These are phyloP conservation scores for Dichetophora obliterata DNA, from an alignment of 2,888 invertebrate genomes.

Conservation along the genomic window DNA sequence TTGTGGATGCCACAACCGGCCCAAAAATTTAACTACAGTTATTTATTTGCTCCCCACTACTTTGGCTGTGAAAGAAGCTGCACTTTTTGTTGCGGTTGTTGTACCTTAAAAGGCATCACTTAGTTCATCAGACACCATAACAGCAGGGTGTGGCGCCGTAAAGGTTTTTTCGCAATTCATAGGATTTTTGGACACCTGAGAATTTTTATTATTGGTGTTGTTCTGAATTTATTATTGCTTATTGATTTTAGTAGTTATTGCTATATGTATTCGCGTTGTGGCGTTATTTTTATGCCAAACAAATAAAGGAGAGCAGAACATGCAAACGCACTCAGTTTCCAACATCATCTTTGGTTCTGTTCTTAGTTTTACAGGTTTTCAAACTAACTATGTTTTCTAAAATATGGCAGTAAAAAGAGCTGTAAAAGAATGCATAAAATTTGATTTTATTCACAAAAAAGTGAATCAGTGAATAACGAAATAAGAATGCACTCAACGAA, in stretches of 20 bases:
- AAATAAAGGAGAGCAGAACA: constrained; percentile 29
- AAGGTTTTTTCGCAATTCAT: constrained; percentile 22
- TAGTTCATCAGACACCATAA: constrained; percentile 19
- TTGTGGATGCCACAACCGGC: not conserved
- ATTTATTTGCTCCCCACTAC: not conserved
- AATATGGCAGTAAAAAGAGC: too few relatives aligned
- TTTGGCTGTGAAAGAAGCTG: not conserved
- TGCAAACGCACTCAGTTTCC: constrained; percentile 29
- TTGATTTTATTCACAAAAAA: too few relatives aligned
- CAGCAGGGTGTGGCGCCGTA: constrained; percentile 52
- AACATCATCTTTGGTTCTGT: not conserved
- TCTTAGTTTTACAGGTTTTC: too few relatives aligned
- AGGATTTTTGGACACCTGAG: constrained; percentile 30
- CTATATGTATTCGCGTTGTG: not conserved
- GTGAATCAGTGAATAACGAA: too few relatives aligned
- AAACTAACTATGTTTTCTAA: too few relatives aligned
- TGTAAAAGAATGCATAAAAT: too few relatives aligned
- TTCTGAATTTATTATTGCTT: not conserved
- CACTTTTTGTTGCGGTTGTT: not conserved
- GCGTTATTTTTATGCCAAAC: constrained; percentile 24
- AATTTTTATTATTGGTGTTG: not conserved
- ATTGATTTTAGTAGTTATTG: not conserved
- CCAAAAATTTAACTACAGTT: not conserved
- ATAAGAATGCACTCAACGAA: too few relatives aligned
- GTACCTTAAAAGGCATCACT: too few relatives aligned